These are phyloP conservation scores for Bambusicola thoracicus DNA, from an alignment of 2,113 vertebrate genomes.

Conservation along the genomic window DNA sequence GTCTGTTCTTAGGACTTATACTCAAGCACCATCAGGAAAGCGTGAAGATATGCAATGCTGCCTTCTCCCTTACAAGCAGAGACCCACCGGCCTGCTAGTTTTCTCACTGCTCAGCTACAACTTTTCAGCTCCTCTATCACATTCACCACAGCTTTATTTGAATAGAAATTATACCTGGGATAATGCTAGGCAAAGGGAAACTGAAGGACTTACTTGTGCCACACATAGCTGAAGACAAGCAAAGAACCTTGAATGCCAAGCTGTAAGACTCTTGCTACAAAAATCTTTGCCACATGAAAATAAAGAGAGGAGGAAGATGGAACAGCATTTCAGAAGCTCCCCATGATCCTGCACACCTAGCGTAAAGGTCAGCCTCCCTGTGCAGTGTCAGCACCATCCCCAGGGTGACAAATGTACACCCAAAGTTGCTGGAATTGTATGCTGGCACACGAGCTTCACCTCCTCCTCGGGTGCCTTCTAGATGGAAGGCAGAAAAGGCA, in stretches of 20 bases:
- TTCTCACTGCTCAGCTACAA: background rate
- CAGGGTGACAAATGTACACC: background rate
- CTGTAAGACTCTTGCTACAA: background rate
- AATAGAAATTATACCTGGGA: background rate
- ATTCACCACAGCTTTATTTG: background rate
- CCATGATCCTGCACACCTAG: accelerated
- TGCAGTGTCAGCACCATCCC: accelerated
- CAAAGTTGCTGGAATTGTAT: accelerated
- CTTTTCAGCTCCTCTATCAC: accelerated
- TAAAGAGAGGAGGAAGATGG: accelerated
- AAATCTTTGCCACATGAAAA: background rate
- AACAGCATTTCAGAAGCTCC: background rate
- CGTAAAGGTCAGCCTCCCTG: no score
- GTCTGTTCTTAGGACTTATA: background rate
- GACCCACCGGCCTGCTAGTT: background rate
- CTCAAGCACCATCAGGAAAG: background rate
- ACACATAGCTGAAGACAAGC: background rate
- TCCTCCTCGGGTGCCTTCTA: background rate
- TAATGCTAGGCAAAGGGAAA: background rate
- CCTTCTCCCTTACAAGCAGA: background rate
- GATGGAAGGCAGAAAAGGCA: background rate
- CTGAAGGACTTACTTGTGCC: background rate
- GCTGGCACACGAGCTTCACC: background rate
- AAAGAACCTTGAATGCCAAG: background rate
- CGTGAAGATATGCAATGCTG: background rate